phyloP scores from a whole-genome alignment of 2,888 invertebrate species.

The Volucella inflata region DNA sequence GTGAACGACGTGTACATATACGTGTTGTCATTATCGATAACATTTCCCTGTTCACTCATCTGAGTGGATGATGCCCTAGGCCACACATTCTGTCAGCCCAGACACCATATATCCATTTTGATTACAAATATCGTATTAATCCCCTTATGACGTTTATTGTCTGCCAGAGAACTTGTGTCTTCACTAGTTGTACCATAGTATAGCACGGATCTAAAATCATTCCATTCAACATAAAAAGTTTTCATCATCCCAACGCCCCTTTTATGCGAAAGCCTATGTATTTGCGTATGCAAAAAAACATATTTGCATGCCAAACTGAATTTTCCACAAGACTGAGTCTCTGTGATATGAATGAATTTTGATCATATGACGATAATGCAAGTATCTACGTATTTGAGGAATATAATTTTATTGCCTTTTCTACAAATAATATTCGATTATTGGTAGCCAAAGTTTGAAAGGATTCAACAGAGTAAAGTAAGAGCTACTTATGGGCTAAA shows the following conservation, averaged over 20 bases:
- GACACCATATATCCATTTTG: conserved; percentile 57
- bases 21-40: conserved; percentile 73
- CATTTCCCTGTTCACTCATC: conserved; percentile 54
- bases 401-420: too few relatives aligned
- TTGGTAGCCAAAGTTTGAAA: too few relatives aligned
- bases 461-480: too few relatives aligned
- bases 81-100: conserved; percentile 3
- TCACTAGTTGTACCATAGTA: conserved; percentile 6
- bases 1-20: conserved; percentile 56
- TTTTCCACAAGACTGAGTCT: conserved; percentile 67
- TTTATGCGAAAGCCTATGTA: conserved; percentile 51
- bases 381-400: too few relatives aligned
- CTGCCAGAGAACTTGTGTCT: conserved; percentile 38
- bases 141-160: conserved; percentile 72
- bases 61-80: conserved; percentile 21
- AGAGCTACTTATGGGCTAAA: too few relatives aligned
- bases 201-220: neutral
- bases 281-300: conserved; percentile 49
- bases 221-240: conserved; percentile 49
- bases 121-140: conserved; percentile 74
- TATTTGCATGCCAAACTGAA: conserved; percentile 52
- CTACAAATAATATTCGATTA: too few relatives aligned
- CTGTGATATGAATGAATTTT: neutral
- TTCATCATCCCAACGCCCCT: neutral
- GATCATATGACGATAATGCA: too few relatives aligned